Evolutionary conservation across 2,797 vertebrate species (phyloP), one percentile per base, ranked within the genome.

Genomic region (Paedocypris micromegethes): DNA sequence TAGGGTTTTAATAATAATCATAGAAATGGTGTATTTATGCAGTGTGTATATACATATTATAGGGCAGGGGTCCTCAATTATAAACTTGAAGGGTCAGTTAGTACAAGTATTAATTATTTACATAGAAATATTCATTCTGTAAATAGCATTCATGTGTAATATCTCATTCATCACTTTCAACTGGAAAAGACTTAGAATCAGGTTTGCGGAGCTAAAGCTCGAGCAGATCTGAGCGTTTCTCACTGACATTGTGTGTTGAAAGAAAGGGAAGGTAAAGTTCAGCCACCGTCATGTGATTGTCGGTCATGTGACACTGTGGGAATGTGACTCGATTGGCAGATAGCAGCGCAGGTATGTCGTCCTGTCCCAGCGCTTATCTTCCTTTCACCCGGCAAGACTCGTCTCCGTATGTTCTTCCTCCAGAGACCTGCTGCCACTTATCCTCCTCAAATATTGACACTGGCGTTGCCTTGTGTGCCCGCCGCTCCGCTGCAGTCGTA

Each of bases 361-460:
- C 23, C 23, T 9, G 5, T 65, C 7, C 40, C 9, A 53, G 1
- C 2, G 0, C 6, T 54, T 55, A 55, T 65, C 9, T 47, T 40
- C 23, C 40, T 68, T 58, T 55, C 3, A 37, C 8, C 43, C 2
- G 5, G 3, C 6, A 66, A 56, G 39, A 57, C 7, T 46, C 3
- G 37, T 48, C 49, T 65, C 4, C 9, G 47, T 75, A 58, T 58
- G n/a, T 74, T 44, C 76, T 70, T 78, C 52, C 64, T 48, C 6
- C n/a, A 39, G 73, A 59, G 66, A 68, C 74, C 68, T 80, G 78
- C 58, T 79, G 64, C 70, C 58, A 58, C 54, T 74, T 75, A 43
- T 81, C 79, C 80, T 52, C 67, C 55, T 79, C 78, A 89, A 89
- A 89, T 90, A 88, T 90, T 90, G 78, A 83, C 85, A 73, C 66